A percentile compares a stretch with the other conserved stretches of the same genome.
Evolutionary conservation across 2,113 vertebrate genomes (phyloP).

Genomic region (Mus musculus): GRCm39 chr7:144786001-144786500

Average conservation of each 20-base stretch:
- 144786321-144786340: not conserved
- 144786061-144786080: no score
- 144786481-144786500: no score
- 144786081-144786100: no score
- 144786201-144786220: no score
- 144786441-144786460: not conserved
- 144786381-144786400: not conserved
- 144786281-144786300: accelerated
- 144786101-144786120: no score
- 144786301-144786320: not conserved
- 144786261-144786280: no score
- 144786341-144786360: accelerated
- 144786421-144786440: not conserved
- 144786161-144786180: no score
- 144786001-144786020: accelerated
- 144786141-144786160: no score
- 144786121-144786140: no score
- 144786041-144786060: accelerated
- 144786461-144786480: no score
- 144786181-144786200: no score
- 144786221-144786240: no score
- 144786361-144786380: accelerated
- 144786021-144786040: accelerated
- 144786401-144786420: not conserved
- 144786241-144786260: not conserved